Evolutionary conservation across 1,140 invertebrate genomes (phyloP).

Genomic region (Tetragnatha versicolor): DNA sequence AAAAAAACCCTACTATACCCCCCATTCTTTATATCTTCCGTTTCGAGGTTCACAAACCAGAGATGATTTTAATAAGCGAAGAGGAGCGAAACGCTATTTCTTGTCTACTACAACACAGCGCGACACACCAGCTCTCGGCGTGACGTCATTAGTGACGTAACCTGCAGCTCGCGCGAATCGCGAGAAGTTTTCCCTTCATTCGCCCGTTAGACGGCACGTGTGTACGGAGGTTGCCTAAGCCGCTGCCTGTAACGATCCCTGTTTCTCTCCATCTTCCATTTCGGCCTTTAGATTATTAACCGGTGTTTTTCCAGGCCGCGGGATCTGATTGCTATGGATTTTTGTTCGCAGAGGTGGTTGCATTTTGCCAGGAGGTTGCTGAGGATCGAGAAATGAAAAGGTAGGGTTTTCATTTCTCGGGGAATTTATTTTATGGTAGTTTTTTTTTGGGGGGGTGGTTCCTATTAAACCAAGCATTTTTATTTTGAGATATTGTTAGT

Average conservation of each 20-base stretch:
- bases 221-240: conserved; percentile 30
- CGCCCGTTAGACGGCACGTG: conserved; percentile 40
- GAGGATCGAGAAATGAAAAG: not conserved
- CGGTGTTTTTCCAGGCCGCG: conserved; percentile 11
- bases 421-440: not conserved
- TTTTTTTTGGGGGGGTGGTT: no score
- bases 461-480: no score
- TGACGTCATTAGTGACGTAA: conserved; percentile 47
- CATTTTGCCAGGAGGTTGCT: not conserved
- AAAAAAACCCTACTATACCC: no score
- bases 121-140: no score
- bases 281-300: conserved; percentile 18
- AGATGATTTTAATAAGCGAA: no score
- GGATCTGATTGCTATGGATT: conserved; percentile 24
- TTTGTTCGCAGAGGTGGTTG: conserved; percentile 25
- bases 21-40: no score
- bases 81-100: no score
- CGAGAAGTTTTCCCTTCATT: conserved; percentile 44
- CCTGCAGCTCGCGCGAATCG: conserved; percentile 33
- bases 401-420: not conserved
- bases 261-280: conserved; percentile 34
- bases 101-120: no score
- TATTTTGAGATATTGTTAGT: no score
- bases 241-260: conserved; percentile 37
- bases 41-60: no score